Conservation (phyloP, 2,113 vertebrate species). For the Coturnix japonica region DNA sequence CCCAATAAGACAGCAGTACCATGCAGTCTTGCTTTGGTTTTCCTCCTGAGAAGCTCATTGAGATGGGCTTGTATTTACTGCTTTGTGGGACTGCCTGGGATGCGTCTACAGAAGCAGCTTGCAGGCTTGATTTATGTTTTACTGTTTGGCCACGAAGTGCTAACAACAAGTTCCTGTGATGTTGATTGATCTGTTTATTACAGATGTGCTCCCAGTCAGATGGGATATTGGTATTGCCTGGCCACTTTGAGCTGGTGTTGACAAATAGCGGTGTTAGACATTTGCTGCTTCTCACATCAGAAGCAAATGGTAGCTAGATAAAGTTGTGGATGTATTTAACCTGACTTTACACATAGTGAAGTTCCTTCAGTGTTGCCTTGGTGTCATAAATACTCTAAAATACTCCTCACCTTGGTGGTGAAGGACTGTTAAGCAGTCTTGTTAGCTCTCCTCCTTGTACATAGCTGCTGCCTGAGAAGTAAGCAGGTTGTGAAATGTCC, state of each 20-base stretch:
- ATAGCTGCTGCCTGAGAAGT: not conserved
- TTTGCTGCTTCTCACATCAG: not conserved
- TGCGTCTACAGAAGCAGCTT: not conserved
- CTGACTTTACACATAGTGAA: not conserved
- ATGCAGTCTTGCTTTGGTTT: not conserved
- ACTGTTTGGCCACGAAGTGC: not conserved
- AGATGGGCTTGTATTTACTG: not conserved
- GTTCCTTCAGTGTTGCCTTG: not conserved
- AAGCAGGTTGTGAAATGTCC: not conserved
- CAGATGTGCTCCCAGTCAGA: not conserved
- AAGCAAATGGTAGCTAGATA: not conserved
- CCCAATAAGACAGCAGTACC: accelerated
- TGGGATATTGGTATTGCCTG: not conserved
- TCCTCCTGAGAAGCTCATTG: not conserved
- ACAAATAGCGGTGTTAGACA: not conserved
- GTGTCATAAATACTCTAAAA: not conserved
- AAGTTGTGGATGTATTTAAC: not conserved
- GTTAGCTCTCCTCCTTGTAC: not conserved
- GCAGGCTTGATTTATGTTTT: not conserved
- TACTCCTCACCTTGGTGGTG: not conserved
- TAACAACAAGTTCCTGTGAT: not conserved
- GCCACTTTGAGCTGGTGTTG: not conserved
- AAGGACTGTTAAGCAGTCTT: accelerated
- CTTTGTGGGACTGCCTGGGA: not conserved
- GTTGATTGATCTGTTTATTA: not conserved